A percentile compares a stretch with the other conserved stretches of the same genome.
Conservation (phyloP, 2,113 vertebrate genomes). For the Crotalus helleri region DNA sequence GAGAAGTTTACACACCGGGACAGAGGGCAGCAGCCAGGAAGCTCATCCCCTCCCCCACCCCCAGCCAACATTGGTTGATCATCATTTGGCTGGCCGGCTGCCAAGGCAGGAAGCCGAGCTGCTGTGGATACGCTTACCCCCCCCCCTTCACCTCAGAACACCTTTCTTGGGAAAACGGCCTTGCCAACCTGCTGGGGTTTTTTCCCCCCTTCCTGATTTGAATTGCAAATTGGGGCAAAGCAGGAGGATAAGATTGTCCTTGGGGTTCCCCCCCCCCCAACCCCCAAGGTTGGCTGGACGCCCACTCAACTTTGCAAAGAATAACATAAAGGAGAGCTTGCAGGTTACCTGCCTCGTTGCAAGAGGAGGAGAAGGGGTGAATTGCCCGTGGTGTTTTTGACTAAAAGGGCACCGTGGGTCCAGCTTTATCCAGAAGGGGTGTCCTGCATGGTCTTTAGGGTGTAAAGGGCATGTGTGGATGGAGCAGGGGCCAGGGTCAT, state of each 20-base stretch:
- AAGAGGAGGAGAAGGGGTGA: not conserved
- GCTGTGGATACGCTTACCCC: not conserved
- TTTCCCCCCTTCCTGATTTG: not conserved
- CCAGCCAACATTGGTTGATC: not conserved
- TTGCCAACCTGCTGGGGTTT: not conserved
- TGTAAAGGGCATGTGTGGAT: not conserved
- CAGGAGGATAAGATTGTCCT: too few species aligned
- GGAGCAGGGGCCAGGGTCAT: not conserved
- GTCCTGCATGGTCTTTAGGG: not conserved
- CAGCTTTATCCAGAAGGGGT: not conserved
- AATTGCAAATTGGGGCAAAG: not conserved
- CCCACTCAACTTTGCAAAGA: not conserved
- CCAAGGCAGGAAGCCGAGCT: constrained; percentile 44
- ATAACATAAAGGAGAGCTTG: not conserved
- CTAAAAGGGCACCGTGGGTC: not conserved
- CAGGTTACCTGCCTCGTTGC: not conserved
- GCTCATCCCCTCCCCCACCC: not conserved
- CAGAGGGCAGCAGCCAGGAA: constrained; percentile 14
- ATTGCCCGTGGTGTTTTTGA: too few species aligned
- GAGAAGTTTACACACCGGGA: not conserved
- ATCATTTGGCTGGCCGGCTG: not conserved
- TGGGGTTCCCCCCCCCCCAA: too few species aligned
- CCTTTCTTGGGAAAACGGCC: not conserved
- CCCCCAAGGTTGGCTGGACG: not conserved
- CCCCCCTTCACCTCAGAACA: constrained; percentile 8